Evolutionary conservation across 2,797 vertebrate genomes (phyloP), one percentile per base, ranked within the genome.

Genomic region (Salarias fasciatus): DNA sequence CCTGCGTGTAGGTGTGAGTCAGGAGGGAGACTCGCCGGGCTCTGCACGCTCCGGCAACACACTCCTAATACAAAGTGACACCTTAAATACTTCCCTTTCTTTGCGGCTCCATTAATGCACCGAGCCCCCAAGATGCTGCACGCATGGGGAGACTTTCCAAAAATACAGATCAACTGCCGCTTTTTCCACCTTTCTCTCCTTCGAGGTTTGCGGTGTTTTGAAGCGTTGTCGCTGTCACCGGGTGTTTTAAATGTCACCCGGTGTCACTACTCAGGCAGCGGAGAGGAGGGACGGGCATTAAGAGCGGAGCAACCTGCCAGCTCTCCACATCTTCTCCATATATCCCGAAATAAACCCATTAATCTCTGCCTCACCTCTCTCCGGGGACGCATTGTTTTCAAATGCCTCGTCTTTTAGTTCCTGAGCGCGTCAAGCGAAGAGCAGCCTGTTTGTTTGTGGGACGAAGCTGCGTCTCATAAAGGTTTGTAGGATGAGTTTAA

Each of bases 161-260:
- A 75, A 77, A 84, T 74, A 70, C 33, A 43, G 57, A 70, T 66
- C 52, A 66, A 38, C 37, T 13, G 9, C 63, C 1, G 7, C 44
- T 51, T 53, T 51, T 53, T 55, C 14, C 38, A 44, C 31, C 46
- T 14, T 61, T 49, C 24, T 64, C 11, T 46, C n/a, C 51, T 64
- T 48, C 45, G 51, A 59, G 42, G 30, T 77, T 48, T 72, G 68
- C 80, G 78, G 75, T 57, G 86, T 45, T 77, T 48, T 72, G 68
- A 82, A 78, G 77, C 57, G 86, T 43, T 61, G 80, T 48, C 12
- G 52, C 72, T 72, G 78, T 72, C 75, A 63, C 35, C 14, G 50
- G 50, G 58, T 63, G 72, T 70, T 83, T 83, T 75, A 85, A 84
- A 85, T 83, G 85, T 83, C 85, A 85, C 15, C 57, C n/a, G 4